phyloP scores from a whole-genome alignment of 23 tunicate genomes.

The Trididemnum nubilum region DNA sequence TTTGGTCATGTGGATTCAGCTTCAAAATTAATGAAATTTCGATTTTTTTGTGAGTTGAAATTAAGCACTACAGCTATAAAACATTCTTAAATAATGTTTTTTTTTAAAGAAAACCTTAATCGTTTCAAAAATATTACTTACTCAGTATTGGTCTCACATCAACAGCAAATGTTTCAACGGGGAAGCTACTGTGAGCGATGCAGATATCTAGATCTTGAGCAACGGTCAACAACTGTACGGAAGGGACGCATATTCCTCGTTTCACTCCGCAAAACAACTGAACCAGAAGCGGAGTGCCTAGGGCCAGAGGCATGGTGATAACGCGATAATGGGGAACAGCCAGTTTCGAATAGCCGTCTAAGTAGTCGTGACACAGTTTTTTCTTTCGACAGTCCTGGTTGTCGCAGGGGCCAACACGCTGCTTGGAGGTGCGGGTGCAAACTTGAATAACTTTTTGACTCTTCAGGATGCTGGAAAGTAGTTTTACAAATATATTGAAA shows the following conservation, averaged over 20 bases:
- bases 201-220: slow-evolving; percentile 58
- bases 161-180: slow-evolving; percentile 51
- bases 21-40: too few species aligned
- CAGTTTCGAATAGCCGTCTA: slow-evolving; percentile 11
- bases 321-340: slow-evolving; percentile 51
- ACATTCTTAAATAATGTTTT: too few species aligned
- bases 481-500: not conserved
- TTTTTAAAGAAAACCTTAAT: too few species aligned
- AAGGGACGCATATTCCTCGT: slow-evolving; percentile 31
- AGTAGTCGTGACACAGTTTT: slow-evolving; percentile 23
- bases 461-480: not conserved
- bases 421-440: not conserved
- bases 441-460: not conserved
- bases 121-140: not conserved
- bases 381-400: not conserved
- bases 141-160: slow-evolving; percentile 32
- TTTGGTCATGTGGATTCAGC: too few species aligned
- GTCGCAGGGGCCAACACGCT: slow-evolving; percentile 20
- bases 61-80: too few species aligned
- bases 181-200: slow-evolving; percentile 37
- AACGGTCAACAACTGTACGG: slow-evolving; percentile 39
- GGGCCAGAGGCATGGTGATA: slow-evolving; percentile 31
- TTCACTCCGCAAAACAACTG: slow-evolving; percentile 48
- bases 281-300: slow-evolving; percentile 43
- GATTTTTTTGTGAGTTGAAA: too few species aligned